These are phyloP conservation scores for Xenus cinereus DNA, from an alignment of 2,113 vertebrate genomes.

Conservation along the genomic window DNA sequence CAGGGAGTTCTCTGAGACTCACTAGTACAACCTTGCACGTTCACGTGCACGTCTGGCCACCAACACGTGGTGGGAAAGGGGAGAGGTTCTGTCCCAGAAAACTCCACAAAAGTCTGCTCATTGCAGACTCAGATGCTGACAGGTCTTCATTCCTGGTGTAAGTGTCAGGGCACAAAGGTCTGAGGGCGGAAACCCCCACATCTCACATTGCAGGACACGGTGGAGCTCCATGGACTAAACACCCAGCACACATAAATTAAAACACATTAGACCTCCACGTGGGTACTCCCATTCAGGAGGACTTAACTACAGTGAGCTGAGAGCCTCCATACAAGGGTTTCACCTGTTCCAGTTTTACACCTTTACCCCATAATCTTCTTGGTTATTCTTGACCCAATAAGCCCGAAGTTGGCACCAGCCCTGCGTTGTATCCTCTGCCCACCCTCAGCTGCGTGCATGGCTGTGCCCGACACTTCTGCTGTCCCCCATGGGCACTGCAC, in stretches of 20 bases:
- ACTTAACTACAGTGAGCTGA: background rate
- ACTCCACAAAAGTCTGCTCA: fast-evolving
- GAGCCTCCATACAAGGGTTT: background rate
- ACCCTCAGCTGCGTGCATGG: background rate
- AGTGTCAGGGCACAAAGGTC: background rate
- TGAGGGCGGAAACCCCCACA: background rate
- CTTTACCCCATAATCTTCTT: fast-evolving
- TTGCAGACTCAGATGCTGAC: background rate
- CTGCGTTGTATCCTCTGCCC: background rate
- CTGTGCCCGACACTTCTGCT: background rate
- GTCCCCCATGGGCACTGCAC: background rate
- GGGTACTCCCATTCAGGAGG: background rate
- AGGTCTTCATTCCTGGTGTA: background rate
- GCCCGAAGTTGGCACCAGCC: background rate
- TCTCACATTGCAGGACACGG: background rate
- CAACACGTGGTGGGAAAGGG: fast-evolving
- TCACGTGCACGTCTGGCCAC: background rate
- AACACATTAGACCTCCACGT: background rate
- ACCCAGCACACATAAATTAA: background rate
- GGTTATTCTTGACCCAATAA: background rate
- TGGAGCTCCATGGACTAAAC: background rate
- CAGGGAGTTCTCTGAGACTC: background rate
- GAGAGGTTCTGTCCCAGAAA: fast-evolving
- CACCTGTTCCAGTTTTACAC: background rate
- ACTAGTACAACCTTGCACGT: fast-evolving